Evolutionary conservation across 2,113 vertebrate species (phyloP).

Genomic region (Callopanchax toddi): DNA sequence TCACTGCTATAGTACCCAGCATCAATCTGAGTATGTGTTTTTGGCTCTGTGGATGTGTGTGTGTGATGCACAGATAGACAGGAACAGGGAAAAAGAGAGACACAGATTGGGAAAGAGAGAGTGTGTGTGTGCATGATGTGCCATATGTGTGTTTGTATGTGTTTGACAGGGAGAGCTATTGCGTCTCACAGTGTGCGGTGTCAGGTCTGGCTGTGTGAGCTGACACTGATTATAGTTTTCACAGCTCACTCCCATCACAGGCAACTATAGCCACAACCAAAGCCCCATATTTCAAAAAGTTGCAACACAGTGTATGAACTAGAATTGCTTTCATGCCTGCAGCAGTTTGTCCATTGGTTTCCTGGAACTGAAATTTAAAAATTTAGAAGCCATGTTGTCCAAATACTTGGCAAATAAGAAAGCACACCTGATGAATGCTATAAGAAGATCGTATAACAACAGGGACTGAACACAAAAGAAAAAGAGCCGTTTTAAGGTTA

Average conservation of each 20-base stretch:
- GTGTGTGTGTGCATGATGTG: conserved; percentile 33
- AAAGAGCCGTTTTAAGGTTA: neutral
- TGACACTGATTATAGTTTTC: conserved; percentile 82
- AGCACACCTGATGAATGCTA: neutral
- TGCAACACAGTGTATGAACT: conserved; percentile 67
- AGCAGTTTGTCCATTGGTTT: conserved; percentile 53
- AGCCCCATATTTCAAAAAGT: conserved; percentile 76
- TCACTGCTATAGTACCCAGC: conserved; percentile 54
- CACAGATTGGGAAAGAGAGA: conserved; percentile 51
- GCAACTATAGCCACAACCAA: conserved; percentile 70
- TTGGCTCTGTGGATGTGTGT: conserved; percentile 15
- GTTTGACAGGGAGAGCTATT: conserved; percentile 61
- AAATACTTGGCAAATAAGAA: conserved; percentile 16
- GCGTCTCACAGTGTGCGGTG: conserved; percentile 72
- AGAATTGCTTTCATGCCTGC: conserved; percentile 68
- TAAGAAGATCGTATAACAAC: neutral
- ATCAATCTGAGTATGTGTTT: conserved; percentile 47
- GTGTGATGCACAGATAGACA: conserved; percentile 20
- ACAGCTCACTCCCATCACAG: conserved; percentile 76
- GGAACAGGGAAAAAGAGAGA: conserved; percentile 24
- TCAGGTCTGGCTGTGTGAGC: conserved; percentile 77
- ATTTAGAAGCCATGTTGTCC: conserved; percentile 35
- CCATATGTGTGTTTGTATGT: conserved; percentile 37
- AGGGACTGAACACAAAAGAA: neutral
- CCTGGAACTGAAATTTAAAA: conserved; percentile 47